These are phyloP conservation scores for Dolichotis patagonum DNA, from an alignment of 2,113 vertebrate species.

Conservation along the genomic window DNA sequence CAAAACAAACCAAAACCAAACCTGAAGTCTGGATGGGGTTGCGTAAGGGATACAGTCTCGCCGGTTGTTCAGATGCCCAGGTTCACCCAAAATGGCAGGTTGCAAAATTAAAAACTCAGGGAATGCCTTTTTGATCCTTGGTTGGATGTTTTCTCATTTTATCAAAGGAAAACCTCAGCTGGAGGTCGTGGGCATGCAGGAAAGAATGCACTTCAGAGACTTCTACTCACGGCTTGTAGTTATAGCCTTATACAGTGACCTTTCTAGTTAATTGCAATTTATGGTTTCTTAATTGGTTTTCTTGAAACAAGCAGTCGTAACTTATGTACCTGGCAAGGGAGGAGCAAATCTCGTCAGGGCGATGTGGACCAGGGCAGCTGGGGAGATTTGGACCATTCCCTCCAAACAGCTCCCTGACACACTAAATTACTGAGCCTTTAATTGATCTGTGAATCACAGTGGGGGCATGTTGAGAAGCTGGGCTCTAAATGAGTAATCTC, in stretches of 20 bases:
- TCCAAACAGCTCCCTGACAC: not conserved
- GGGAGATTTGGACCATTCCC: not conserved
- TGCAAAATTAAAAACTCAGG: not conserved
- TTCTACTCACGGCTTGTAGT: conserved; percentile 34
- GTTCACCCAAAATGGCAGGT: fast-evolving
- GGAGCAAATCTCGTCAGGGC: not conserved
- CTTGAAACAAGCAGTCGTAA: conserved; percentile 57
- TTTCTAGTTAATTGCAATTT: conserved; percentile 51
- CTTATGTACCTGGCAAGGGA: not conserved
- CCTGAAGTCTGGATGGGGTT: not conserved
- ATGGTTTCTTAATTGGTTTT: conserved; percentile 76
- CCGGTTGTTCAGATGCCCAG: not conserved
- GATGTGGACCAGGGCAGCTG: fast-evolving
- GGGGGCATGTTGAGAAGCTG: conserved; percentile 66
- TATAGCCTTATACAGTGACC: conserved; percentile 61
- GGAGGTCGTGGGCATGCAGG: not conserved
- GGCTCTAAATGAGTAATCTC: conserved; percentile 69
- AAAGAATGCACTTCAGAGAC: not conserved
- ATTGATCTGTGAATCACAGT: conserved; percentile 66
- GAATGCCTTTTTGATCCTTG: not conserved
- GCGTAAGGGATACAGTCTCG: not conserved
- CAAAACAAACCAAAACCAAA: not conserved
- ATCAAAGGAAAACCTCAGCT: conserved; percentile 33
- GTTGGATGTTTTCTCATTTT: not conserved
- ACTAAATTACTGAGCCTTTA: conserved; percentile 75